phyloP scores from a whole-genome alignment of 2,113 vertebrate genomes.

The Gasterosteus nipponicus region DNA sequence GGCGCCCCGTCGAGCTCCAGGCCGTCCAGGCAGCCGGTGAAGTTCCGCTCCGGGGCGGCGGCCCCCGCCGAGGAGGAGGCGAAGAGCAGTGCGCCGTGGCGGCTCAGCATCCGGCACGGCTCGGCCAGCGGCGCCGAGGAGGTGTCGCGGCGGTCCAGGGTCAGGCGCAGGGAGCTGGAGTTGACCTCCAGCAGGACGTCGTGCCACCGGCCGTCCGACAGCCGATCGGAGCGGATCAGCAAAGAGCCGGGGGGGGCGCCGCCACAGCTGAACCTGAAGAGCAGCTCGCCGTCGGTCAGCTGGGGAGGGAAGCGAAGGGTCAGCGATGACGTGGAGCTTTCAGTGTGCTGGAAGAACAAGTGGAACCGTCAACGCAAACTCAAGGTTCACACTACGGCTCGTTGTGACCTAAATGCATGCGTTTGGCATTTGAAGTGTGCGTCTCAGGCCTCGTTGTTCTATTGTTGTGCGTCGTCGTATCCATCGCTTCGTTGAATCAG shows the following conservation, averaged over 20 bases:
- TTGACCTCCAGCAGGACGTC: constrained; percentile 86
- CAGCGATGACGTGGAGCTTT: not conserved
- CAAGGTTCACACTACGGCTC: too few relatives aligned
- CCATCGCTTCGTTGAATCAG: not conserved
- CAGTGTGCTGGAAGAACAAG: not conserved
- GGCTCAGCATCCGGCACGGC: constrained; percentile 76
- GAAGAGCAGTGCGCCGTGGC: constrained; percentile 81
- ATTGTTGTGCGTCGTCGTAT: not conserved
- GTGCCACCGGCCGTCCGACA: constrained; percentile 88
- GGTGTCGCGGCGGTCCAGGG: constrained; percentile 76
- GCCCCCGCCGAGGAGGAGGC: constrained; percentile 61
- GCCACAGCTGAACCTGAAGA: constrained; percentile 84
- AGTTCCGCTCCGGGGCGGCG: constrained; percentile 52
- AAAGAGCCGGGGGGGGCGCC: constrained; percentile 68
- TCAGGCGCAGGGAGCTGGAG: constrained; percentile 75
- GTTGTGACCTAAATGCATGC: too few relatives aligned
- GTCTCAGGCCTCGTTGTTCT: not conserved
- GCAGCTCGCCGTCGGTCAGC: constrained; percentile 82
- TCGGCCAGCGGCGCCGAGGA: constrained; percentile 69
- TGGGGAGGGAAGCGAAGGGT: constrained; percentile 63
- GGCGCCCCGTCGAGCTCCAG: constrained; percentile 83
- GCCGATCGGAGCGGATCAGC: constrained; percentile 44
- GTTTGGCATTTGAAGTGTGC: too few relatives aligned
- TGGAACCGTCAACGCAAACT: not conserved
- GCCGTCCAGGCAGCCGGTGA: constrained; percentile 88